Percentiles rank a stretch among this genome's conserved stretches.
These are phyloP conservation scores for Tachina lurida DNA, from an alignment of 2,888 invertebrate genomes.

Conservation along the genomic window DNA sequence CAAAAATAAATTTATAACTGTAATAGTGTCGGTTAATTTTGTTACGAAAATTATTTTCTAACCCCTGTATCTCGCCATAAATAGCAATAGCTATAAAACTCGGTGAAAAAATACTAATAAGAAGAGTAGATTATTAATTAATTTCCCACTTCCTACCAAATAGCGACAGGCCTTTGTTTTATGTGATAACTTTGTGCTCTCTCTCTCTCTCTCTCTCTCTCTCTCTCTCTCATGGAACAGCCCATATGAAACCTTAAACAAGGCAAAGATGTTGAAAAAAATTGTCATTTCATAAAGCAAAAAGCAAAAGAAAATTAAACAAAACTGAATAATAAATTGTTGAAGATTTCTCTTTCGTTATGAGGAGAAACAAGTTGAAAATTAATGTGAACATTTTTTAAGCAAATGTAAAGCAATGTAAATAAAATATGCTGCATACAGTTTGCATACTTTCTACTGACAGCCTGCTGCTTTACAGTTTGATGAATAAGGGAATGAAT, in stretches of 20 bases:
- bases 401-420: constrained; percentile 64
- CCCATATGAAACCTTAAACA: background rate
- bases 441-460: constrained; percentile 38
- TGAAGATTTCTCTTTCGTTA: constrained; percentile 64
- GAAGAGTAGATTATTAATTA: too few relatives aligned
- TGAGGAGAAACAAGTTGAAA: constrained; percentile 58
- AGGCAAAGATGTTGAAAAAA: constrained; percentile 13
- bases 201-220: background rate
- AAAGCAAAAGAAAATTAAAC: constrained; percentile 12
- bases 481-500: constrained; percentile 26
- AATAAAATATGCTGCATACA: constrained; percentile 64
- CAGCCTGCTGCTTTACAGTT: constrained; percentile 44
- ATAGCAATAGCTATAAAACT: too few relatives aligned
- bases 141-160: too few relatives aligned
- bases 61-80: too few relatives aligned
- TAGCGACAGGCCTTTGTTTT: too few relatives aligned
- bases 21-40: too few relatives aligned
- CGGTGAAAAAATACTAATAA: too few relatives aligned
- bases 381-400: constrained; percentile 62
- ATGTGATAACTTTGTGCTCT: background rate
- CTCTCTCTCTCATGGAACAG: background rate
- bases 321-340: constrained; percentile 65
- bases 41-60: too few relatives aligned
- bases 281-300: constrained; percentile 41
- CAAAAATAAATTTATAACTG: too few relatives aligned